Conservation (phyloP, 2,888 invertebrate species). For the Dolomedes plantarius region DNA sequence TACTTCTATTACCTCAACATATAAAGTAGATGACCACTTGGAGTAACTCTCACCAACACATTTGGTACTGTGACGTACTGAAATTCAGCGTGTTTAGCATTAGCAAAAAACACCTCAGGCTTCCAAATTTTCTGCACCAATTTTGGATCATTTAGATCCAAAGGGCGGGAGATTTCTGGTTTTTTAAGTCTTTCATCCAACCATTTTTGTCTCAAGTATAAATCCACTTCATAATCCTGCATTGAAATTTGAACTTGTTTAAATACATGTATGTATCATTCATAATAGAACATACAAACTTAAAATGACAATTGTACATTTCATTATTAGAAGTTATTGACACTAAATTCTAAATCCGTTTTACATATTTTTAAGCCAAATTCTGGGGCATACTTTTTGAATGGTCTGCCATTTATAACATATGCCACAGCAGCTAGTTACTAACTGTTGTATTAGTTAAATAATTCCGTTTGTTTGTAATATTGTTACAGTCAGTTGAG, state of each 20-base stretch:
- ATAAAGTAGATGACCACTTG: conserved; percentile 74
- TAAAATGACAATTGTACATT: no score
- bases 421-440: no score
- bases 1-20: conserved; percentile 75
- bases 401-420: no score
- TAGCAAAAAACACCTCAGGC: conserved; percentile 75
- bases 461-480: no score
- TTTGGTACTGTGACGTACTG: conserved; percentile 75
- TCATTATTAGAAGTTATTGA: no score
- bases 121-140: conserved; percentile 75
- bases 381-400: no score
- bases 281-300: no score
- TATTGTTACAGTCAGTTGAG: no score
- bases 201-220: conserved; percentile 79
- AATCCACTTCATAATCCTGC: conserved; percentile 79
- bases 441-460: no score
- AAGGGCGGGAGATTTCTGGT: conserved; percentile 77
- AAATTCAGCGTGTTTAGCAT: conserved; percentile 74
- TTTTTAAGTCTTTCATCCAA: conserved; percentile 78
- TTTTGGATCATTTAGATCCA: conserved; percentile 78
- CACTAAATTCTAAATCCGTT: no score
- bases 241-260: conserved; percentile 18
- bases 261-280: background rate
- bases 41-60: conserved; percentile 74
- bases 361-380: no score